A percentile compares a stretch with the other conserved stretches of the same genome.
These are phyloP conservation scores for Hirudo medicinalis DNA, from an alignment of 1,140 invertebrate genomes.

Conservation along the genomic window DNA sequence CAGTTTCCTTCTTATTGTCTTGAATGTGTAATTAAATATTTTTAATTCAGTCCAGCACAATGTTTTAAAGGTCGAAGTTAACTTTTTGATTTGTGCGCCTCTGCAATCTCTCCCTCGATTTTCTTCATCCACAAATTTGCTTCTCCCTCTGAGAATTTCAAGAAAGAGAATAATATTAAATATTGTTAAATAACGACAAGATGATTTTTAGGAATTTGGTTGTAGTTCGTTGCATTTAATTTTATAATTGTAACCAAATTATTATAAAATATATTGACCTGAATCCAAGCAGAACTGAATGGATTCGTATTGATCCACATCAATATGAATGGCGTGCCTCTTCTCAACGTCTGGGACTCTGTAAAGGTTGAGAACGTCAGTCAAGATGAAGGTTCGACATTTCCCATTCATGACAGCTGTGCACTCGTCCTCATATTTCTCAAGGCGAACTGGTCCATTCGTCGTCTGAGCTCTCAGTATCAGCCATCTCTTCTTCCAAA, in stretches of 20 bases:
- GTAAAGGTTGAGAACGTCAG: constrained; percentile 1
- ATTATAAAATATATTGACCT: not conserved
- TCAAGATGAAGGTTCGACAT: constrained; percentile 8
- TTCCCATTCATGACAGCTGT: not conserved
- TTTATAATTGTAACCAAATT: not conserved
- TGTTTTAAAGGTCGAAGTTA: too few species aligned
- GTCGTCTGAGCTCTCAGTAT: not conserved
- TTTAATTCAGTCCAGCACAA: too few species aligned
- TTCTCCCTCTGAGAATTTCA: too few species aligned
- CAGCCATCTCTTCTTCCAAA: constrained; percentile 16
- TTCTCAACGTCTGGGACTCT: not conserved
- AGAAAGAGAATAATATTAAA: too few species aligned
- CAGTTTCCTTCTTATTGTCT: too few species aligned
- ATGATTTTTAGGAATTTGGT: too few species aligned
- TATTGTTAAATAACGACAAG: too few species aligned
- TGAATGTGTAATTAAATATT: too few species aligned
- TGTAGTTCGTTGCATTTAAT: too few species aligned
- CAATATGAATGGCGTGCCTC: not conserved
- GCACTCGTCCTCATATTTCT: constrained; percentile 15
- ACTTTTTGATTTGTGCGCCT: too few species aligned
- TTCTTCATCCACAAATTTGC: too few species aligned
- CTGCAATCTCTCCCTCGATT: too few species aligned
- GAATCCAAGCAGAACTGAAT: constrained; percentile 18
- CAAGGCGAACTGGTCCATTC: constrained; percentile 10
- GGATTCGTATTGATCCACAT: constrained; percentile 1